Conservation (phyloP, 2,888 invertebrate species). For the Caenorhabditis sulstoni region DNA sequence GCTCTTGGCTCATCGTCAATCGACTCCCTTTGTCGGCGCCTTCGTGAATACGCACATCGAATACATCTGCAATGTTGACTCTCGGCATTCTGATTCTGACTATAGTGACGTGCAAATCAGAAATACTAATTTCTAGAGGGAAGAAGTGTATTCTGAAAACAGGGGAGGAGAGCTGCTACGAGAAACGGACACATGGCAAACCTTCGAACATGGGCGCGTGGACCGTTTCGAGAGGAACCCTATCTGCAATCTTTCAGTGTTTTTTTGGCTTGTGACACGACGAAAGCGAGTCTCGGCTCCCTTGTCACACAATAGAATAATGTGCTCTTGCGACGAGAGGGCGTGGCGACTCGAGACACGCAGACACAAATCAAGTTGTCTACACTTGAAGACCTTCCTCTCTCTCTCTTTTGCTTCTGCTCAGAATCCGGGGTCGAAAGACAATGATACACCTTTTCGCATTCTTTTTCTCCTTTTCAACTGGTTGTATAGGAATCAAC, state of each 20-base stretch:
- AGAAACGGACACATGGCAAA: constrained; percentile 28
- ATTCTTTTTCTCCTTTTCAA: background rate
- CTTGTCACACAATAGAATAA: constrained; percentile 47
- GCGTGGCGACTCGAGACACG: constrained; percentile 7
- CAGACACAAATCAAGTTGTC: constrained; percentile 33
- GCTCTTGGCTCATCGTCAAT: constrained; percentile 65
- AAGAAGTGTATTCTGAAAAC: constrained; percentile 8
- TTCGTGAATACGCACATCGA: constrained; percentile 79
- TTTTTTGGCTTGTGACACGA: constrained; percentile 4
- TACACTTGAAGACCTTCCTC: constrained; percentile 24
- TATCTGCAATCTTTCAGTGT: constrained; percentile 36
- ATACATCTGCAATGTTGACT: constrained; percentile 69
- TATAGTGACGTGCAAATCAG: constrained; percentile 18
- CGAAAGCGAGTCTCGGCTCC: constrained; percentile 6
- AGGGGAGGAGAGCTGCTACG: background rate
- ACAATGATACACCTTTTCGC: background rate
- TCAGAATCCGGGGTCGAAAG: constrained; percentile 7
- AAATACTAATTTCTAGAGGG: background rate
- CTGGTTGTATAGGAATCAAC: constrained; percentile 34
- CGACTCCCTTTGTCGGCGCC: constrained; percentile 70
- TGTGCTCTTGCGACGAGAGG: constrained; percentile 15
- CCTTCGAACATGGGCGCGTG: constrained; percentile 60
- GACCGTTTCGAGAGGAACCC: constrained; percentile 50
- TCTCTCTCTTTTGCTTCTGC: too few relatives aligned
- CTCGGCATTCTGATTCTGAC: background rate